Evolutionary conservation across 2,797 vertebrate genomes (phyloP).

Genomic region (Halcyon badia): DNA sequence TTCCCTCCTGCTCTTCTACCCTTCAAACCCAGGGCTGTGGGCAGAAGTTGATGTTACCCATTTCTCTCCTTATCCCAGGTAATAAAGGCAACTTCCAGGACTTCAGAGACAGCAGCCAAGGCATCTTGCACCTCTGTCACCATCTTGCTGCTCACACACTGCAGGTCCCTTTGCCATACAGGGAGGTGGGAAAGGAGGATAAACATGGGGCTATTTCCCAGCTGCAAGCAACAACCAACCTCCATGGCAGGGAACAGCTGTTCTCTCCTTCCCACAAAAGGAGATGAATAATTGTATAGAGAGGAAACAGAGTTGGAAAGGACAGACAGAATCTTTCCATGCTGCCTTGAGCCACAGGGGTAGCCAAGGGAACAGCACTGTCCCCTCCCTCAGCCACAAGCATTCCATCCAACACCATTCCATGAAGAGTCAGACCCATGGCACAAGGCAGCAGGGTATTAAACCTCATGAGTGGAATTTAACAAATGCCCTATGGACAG

Average conservation of each 20-base stretch:
- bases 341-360: neutral
- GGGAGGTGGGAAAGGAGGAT: neutral
- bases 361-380: neutral
- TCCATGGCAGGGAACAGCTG: neutral
- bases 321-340: neutral
- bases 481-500: neutral
- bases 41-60: neutral
- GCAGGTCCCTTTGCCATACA: neutral
- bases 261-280: neutral
- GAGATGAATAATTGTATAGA: neutral
- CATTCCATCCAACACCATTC: neutral
- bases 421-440: fast-evolving
- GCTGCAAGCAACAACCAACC: neutral
- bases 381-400: neutral
- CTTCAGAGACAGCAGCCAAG: neutral
- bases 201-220: neutral
- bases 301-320: neutral
- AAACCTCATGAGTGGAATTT: neutral
- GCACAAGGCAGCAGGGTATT: neutral
- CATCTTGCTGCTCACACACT: neutral
- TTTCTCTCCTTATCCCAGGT: neutral
- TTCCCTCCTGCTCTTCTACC: neutral
- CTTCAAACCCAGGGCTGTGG: neutral
- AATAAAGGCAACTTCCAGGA: neutral
- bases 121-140: neutral